Base-by-base conservation (phyloP, 2,113 vertebrate genomes). In the Cynopterus brachyotis region DNA sequence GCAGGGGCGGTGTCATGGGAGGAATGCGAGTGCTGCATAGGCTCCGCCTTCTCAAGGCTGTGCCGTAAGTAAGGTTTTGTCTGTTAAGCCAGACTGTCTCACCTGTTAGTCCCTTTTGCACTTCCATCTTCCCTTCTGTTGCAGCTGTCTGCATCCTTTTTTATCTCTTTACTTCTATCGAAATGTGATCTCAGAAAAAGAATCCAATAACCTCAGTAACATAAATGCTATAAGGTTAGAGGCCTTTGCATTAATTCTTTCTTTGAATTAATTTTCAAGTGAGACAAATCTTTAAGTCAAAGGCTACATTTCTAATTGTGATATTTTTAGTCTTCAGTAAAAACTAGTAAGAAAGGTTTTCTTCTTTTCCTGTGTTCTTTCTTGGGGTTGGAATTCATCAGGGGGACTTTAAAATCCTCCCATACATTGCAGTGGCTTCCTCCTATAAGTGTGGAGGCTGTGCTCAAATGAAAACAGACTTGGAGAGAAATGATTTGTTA, bases 251-350 rank as follows among this genome's bases (percentile, higher is more conserved):
- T 59, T 73, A 72, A 69, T 53, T 50, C 24, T 92, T 53, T 35
- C 50, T 67, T 80, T 81, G 70, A 88, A 72, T 85, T 96, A 88
- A 78, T 85, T 96, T 86, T 92, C 79, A 84, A 88, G 9, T 72
- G 28, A 94, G 55, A 92, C 28, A 75, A 57, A 85, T 84, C 42
- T 93, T 42, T 79, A 84, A 66, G 30, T 88, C 72, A 92, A 85
- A 92, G 26, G 40, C 42, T 50, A 5, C 57, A n/a, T 69, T 15
- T 73, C 40, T 89, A 84, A 79, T 16, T 66, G 35, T 91, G 76
- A 35, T 40, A 70, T 60, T 87, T 90, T 80, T 30, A 47, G 37
- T 73, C 50, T 90, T 93, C 53, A 45, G 35, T 57, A 50, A 84
- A 95, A 67, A 47, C 9, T 72, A 50, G 30, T 75, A 83, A 84